Base-by-base conservation (phyloP, 2,888 invertebrate species). In the Agelastica alni region DNA sequence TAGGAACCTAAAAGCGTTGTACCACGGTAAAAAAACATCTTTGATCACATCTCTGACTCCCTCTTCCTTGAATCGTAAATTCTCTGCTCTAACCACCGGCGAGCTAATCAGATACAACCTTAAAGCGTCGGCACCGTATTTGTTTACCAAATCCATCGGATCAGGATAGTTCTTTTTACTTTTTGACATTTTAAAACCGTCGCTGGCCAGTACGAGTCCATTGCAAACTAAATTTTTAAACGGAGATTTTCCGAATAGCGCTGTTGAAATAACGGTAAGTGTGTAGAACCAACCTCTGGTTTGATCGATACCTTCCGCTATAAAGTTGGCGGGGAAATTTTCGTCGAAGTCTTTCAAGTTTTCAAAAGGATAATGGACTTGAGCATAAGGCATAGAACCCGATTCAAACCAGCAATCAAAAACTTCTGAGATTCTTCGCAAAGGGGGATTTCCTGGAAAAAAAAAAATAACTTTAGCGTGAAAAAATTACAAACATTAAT, bases 331-430 rank as follows among this genome's bases (percentile, higher is more conserved):
- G 0, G 99, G 99, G 72, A 99, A 99, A 60, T 85, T 84, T 30
- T 89, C 89, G 59, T 92, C 88, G 75, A 97, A 97, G 51, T 91
- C 88, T 70, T 90, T 90, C 63, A 83, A 83, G 69, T 90, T 89
- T 75, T 97, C 94, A 76, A 99, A 99, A 0, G 99, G 99, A 75
- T 93, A 99, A 78, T 97, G 96, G 66, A 86, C 83, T 74, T 96
- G 96, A 0, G 96, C 98, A 71, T 96, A 99, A 0, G 99, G 99
- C 99, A 99, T 99, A 13, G 96, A 94, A 3, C 99, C 98, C 0
- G 96, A 96, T 76, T 99, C 99, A 78, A 99, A 99, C 99, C 99
- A 99, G 75, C 99, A 99, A 77, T 99, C 99, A 77, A 99, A 99
- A 0, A 99, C 98, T 78, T 98, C 96, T 0, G 88, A 73, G 3